These are phyloP conservation scores for Sebastes steindachneri DNA, from an alignment of 2,797 vertebrate species.

Conservation along the genomic window DNA sequence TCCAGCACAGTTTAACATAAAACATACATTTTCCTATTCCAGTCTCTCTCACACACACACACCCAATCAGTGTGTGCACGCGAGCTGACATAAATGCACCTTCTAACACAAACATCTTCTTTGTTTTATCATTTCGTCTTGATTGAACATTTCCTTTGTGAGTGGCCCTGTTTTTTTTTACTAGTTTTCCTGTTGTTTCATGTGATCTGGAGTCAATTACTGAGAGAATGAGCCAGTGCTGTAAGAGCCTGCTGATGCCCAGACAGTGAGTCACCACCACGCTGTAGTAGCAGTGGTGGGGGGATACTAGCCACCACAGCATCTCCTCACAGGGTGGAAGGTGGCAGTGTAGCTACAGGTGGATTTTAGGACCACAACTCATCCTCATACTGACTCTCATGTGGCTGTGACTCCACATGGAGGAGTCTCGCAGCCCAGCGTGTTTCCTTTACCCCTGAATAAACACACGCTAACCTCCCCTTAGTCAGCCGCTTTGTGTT, in stretches of 20 bases:
- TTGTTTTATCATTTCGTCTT: conserved; percentile 61
- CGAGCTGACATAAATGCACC: conserved; percentile 18
- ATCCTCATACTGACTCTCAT: conserved; percentile 67
- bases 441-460: conserved; percentile 84
- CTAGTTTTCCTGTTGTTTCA: conserved; percentile 72
- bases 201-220: conserved; percentile 83
- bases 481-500: conserved; percentile 81
- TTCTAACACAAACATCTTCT: conserved; percentile 55
- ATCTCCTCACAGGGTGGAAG: conserved; percentile 43
- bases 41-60: background rate
- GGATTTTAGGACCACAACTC: conserved; percentile 61
- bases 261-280: conserved; percentile 85
- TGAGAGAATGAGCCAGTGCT: conserved; percentile 49
- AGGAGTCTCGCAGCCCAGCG: conserved; percentile 58
- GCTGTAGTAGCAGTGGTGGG: conserved; percentile 52
- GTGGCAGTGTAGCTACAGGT: conserved; percentile 69
- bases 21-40: conserved; percentile 21
- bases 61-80: conserved; percentile 21
- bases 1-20: conserved; percentile 1
- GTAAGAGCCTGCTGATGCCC: conserved; percentile 71
- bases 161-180: conserved; percentile 58
- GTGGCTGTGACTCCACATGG: conserved; percentile 68
- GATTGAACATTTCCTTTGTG: conserved; percentile 73
- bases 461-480: conserved; percentile 86
- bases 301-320: conserved; percentile 23